phyloP scores from a whole-genome alignment of 2,113 vertebrate species.

The Chlorodrepanis virens region DNA sequence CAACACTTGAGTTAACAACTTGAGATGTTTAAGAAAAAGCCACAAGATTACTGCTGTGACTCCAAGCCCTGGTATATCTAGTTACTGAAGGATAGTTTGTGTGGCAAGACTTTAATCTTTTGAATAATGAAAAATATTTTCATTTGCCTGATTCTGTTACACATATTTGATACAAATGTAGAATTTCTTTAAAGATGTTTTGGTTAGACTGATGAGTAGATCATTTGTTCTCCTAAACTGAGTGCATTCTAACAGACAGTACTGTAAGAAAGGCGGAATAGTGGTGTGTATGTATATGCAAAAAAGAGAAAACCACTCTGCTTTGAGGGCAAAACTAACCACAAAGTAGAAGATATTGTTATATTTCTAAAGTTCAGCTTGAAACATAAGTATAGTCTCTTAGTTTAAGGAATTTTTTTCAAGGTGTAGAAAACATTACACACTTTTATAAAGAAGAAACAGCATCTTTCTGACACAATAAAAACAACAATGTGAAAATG shows the following conservation, averaged over 20 bases:
- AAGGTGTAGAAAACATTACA: not conserved
- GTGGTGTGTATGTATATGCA: not conserved
- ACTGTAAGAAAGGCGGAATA: not conserved
- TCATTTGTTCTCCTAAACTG: not conserved
- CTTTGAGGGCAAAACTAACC: not conserved
- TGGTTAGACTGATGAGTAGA: not conserved
- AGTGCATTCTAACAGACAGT: not conserved
- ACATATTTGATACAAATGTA: not conserved
- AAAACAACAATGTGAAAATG: not conserved
- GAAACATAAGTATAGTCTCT: not conserved
- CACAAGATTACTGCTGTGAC: not conserved
- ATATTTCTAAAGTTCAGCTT: not conserved
- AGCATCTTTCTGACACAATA: not conserved
- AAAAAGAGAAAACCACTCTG: not conserved
- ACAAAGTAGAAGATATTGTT: not conserved
- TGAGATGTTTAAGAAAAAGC: not conserved
- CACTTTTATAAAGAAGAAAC: not conserved
- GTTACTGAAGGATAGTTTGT: not conserved
- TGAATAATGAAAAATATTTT: not conserved
- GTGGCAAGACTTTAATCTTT: not conserved
- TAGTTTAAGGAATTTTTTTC: not conserved
- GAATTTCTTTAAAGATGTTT: not conserved
- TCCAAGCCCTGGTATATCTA: not conserved
- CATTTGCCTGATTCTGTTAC: not conserved
- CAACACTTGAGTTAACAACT: not conserved